A percentile compares a stretch with the other conserved stretches of the same genome.
These are phyloP conservation scores for Ophioninae sp. DNA, from an alignment of 2,888 invertebrate genomes.

Conservation along the genomic window DNA sequence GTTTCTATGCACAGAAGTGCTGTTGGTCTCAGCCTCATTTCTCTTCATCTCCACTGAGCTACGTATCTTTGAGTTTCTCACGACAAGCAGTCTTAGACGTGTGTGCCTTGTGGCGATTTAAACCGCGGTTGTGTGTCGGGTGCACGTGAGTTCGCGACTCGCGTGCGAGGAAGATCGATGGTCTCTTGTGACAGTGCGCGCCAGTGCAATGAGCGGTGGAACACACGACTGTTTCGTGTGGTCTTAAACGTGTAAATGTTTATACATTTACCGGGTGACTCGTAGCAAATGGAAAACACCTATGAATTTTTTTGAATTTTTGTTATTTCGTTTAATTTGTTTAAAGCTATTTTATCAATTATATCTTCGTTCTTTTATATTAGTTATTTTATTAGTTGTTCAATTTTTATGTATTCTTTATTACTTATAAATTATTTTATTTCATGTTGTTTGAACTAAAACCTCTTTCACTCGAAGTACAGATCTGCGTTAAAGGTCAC, in stretches of 20 bases:
- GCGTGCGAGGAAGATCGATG: constrained; percentile 59
- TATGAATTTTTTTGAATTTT: constrained; percentile 21
- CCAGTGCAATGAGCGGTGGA: constrained; percentile 12
- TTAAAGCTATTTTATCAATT: no score
- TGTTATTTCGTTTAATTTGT: constrained; percentile 1
- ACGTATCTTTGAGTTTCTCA: constrained; percentile 40
- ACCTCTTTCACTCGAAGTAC: no score
- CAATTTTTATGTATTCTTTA: no score
- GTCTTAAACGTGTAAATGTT: constrained; percentile 32
- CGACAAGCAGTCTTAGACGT: constrained; percentile 43
- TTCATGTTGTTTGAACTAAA: no score
- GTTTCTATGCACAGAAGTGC: background rate
- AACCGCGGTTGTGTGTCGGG: constrained; percentile 31
- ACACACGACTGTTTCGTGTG: constrained; percentile 35
- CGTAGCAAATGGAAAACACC: constrained; percentile 30
- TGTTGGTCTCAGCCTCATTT: constrained; percentile 40
- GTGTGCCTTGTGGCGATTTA: constrained; percentile 48
- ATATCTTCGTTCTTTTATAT: no score
- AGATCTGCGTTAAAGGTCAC: no score
- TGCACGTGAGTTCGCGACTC: constrained; percentile 42
- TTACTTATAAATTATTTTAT: no score
- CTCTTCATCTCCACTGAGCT: constrained; percentile 30
- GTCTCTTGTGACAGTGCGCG: constrained; percentile 33
- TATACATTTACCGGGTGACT: constrained; percentile 43
- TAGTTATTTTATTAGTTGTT: no score